Conservation (phyloP, 64 coral and sea anemone species). For the Pachyseris speciosa region DNA sequence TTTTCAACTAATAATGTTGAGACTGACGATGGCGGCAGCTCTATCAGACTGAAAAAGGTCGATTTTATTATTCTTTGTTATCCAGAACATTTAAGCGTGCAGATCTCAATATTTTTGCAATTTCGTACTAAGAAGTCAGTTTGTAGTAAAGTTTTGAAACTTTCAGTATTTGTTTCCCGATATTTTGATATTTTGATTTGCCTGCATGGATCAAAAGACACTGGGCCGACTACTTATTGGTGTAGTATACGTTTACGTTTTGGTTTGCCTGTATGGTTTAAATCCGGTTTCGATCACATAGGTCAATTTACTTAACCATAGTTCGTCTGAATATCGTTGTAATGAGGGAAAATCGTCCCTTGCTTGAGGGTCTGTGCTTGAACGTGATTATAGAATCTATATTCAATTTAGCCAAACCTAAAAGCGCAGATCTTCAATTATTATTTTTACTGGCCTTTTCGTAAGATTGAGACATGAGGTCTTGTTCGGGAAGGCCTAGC, state of each 20-base stretch:
- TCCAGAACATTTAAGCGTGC: neutral
- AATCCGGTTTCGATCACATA: too few relatives aligned
- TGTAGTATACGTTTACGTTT: neutral
- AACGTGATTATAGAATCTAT: neutral
- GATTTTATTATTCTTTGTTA: too few relatives aligned
- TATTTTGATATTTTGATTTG: neutral
- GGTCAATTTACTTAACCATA: neutral
- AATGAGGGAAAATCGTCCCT: neutral
- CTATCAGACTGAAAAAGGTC: too few relatives aligned
- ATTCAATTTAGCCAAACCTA: neutral
- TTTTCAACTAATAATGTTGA: too few relatives aligned
- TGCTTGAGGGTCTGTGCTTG: neutral
- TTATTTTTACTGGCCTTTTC: neutral
- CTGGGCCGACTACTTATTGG: neutral
- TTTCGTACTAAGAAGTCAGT: neutral
- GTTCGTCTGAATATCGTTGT: neutral
- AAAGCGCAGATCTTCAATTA: neutral
- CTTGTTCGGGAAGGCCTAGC: neutral
- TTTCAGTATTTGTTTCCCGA: neutral
- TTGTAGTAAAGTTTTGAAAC: neutral
- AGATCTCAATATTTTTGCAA: neutral
- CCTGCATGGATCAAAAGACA: neutral
- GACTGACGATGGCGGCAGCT: too few relatives aligned
- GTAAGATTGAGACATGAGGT: neutral
- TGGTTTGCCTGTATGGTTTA: too few relatives aligned